Base-by-base conservation (phyloP, 2,797 vertebrate genomes). In the Enteromius radiatus region DNA sequence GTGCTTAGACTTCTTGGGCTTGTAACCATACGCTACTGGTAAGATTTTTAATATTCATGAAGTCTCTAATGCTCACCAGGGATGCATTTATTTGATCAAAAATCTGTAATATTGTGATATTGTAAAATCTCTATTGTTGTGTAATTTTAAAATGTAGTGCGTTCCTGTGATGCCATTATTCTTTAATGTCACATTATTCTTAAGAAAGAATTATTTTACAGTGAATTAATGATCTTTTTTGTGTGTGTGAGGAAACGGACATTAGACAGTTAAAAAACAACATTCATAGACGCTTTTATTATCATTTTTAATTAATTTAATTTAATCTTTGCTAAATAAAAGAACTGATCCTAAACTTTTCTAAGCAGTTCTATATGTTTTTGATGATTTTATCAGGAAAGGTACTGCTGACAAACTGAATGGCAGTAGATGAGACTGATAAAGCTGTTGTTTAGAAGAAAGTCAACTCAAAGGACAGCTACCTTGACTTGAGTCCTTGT, bases 401-500 rank as follows among this genome's bases (percentile, higher is more conserved):
- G n/a, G 21, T 7, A 5, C 31, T 68, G 23, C 31, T 56, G 43
- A 41, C n/a, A 26, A 52, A 11, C 1, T 64, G 8, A 73, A 49
- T 81, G 19, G 17, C 5, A 6, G 12, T 75, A 43, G 65, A 23
- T 70, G 45, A 67, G 19, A 6, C 10, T 78, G 74, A 70, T 64
- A 26, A 69, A 77, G 49, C 26, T 76, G 14, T 31, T 77, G 73
- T 80, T 47, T 56, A 38, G 21, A 26, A 23, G 49, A 73, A 71
- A 21, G 52, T 52, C 33, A 75, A 70, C 38, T 75, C 67, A 73
- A 45, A 85, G 65, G 68, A 68, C 71, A 54, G 59, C 59, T 28
- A 81, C 63, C 36, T 56, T 78, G 69, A 85, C 56, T 75, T 47
- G 73, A 68, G 41, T 69, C 67, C 59, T 52, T 52, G 31, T 76